Percentiles rank a stretch among this genome's conserved stretches.
These are phyloP conservation scores for Pangasius sanitwongsei DNA, from an alignment of 2,797 vertebrate species.

Conservation along the genomic window DNA sequence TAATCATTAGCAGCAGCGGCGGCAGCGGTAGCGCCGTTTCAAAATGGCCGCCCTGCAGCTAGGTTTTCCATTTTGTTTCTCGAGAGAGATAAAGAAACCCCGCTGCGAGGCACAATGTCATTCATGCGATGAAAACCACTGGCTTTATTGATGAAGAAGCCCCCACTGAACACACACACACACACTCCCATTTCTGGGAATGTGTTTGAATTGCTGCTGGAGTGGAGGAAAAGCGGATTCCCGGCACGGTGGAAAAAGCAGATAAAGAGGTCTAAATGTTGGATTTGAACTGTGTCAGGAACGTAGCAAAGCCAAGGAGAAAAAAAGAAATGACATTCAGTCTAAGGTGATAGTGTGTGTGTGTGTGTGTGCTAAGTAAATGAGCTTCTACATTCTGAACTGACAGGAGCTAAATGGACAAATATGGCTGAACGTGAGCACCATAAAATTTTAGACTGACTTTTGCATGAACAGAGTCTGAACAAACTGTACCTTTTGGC, in stretches of 20 bases:
- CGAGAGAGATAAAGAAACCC: slow-evolving; percentile 42
- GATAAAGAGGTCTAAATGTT: slow-evolving; percentile 20
- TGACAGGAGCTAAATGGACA: neutral
- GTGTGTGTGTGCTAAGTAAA: slow-evolving; percentile 3
- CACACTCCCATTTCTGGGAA: slow-evolving; percentile 2
- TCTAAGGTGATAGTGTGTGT: neutral
- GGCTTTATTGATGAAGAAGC: slow-evolving; percentile 51
- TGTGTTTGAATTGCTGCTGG: neutral
- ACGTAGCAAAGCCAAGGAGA: neutral
- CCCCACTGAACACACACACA: slow-evolving; percentile 1
- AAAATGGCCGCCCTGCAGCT: slow-evolving; percentile 43
- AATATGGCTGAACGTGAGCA: neutral
- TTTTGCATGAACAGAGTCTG: neutral
- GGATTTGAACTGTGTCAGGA: slow-evolving; percentile 10
- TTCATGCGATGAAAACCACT: slow-evolving; percentile 36
- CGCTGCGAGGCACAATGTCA: slow-evolving; percentile 34
- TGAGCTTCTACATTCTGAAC: neutral
- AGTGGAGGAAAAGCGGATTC: neutral
- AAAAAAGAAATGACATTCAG: slow-evolving; percentile 1
- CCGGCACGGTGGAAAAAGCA: neutral
- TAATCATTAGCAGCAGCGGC: slow-evolving; percentile 51
- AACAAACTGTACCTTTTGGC: neutral
- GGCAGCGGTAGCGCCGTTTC: neutral
- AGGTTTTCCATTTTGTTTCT: slow-evolving; percentile 58
- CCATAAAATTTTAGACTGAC: neutral